Evolutionary conservation across 2,888 invertebrate species (phyloP), one percentile per base, ranked within the genome.

Genomic region (Trissonchulus latispiculum): DNA sequence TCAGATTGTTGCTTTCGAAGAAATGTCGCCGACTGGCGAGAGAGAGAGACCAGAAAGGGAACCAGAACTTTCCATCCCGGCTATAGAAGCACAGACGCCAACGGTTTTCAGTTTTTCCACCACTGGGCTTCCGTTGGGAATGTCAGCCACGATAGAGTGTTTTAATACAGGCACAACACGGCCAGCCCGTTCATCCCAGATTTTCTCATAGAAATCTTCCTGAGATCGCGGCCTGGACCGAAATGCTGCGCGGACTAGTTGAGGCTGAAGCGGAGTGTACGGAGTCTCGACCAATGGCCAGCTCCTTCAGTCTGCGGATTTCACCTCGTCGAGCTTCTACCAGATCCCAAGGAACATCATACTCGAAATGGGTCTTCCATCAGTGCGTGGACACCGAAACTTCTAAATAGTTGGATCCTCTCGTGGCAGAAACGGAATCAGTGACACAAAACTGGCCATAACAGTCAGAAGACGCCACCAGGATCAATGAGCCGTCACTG

Each of bases 271-370:
- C 23, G 8, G 48, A 23, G 23, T 48, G 48, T 48, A 8, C 48
- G 23, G 8, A 15, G 23, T 48, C 23, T 48, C 23, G 48, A 48
- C 48, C 48, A 48, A 15, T 48, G 23, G 48, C 48, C 23, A 48
- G 48, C 23, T 48, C 48, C 23, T 23, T 48, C 8, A 48, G 48
- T 23, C 23, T 48, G 8, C 48, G 8, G 8, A 48, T 8, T 15
- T 48, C 8, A 48, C 48, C 48, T 8, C 48, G 48, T 48, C 48
- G 8, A 48, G 48, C 48, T 23, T 48, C 48, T 8, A 48, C 48
- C 8, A 61, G 36, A 23, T 72, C 72, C 72, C 72, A 72, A 1
- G 72, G 72, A 1, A 28, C 35, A 32, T 72, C 72, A 48, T 83
- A 48, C 23, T 48, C 48, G 48, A 23, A n/a, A n/a, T n/a, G n/a